These are phyloP conservation scores for Alexandromys fortis DNA, from an alignment of 2,113 vertebrate genomes.

Conservation along the genomic window DNA sequence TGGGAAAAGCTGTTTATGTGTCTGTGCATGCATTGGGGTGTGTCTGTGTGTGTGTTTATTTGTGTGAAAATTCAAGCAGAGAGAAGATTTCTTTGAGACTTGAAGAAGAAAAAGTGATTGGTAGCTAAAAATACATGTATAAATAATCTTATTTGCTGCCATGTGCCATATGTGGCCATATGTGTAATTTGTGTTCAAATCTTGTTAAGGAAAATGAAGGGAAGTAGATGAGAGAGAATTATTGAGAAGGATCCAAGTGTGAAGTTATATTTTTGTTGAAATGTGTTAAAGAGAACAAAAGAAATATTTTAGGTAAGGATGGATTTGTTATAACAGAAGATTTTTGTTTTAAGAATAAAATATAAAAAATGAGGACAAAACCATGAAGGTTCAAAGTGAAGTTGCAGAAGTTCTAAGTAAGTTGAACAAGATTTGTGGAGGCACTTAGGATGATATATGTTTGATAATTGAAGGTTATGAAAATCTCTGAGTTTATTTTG, in stretches of 20 bases:
- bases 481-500: background rate
- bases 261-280: background rate
- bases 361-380: background rate
- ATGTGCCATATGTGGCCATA: background rate
- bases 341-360: background rate
- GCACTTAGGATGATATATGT: background rate
- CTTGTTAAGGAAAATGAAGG: background rate
- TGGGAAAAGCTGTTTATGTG: background rate
- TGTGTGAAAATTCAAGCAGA: background rate
- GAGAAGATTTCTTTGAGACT: background rate
- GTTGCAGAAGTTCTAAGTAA: background rate
- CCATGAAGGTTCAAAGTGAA: background rate
- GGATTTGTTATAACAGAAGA: background rate
- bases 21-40: background rate
- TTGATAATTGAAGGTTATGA: background rate
- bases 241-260: background rate
- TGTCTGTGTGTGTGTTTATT: background rate
- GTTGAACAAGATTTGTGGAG: background rate
- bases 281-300: background rate
- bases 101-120: background rate
- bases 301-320: background rate
- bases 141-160: background rate
- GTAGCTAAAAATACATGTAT: background rate
- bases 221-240: background rate
- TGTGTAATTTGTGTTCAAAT: background rate